phyloP scores from a whole-genome alignment of 2,797 vertebrate species.

The Ptychobarbus kaznakovi region DNA sequence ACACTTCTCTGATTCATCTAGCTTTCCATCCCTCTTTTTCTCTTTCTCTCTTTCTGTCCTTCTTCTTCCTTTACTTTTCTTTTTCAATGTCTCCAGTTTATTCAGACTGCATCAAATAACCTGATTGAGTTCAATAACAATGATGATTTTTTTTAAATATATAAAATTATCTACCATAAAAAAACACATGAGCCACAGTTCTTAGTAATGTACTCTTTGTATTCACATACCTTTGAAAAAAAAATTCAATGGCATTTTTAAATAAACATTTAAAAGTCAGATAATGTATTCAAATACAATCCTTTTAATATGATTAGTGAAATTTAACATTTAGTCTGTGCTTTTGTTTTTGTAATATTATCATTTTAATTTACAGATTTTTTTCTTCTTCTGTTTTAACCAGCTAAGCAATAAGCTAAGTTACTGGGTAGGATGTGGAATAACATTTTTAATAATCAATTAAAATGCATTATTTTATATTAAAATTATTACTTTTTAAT shows the following conservation, averaged over 20 bases:
- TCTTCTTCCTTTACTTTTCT: slow-evolving; percentile 40
- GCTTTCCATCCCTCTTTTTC: slow-evolving; percentile 5
- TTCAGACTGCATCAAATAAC: not conserved
- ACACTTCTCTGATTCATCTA: slow-evolving; percentile 18
- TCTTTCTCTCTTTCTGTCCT: slow-evolving; percentile 49
- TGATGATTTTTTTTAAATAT: not conserved
- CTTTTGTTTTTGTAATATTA: not conserved
- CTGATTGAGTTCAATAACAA: not conserved
- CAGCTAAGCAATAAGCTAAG: not conserved
- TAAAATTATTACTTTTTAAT: not conserved
- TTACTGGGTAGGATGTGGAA: not conserved
- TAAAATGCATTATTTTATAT: not conserved
- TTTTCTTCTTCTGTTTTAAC: not conserved
- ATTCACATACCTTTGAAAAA: not conserved
- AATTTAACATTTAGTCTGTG: not conserved
- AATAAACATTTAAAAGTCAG: not conserved
- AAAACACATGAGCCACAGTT: not conserved
- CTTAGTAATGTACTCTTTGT: not conserved
- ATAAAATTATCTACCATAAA: not conserved
- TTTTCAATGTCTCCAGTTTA: not conserved
- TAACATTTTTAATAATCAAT: not conserved
- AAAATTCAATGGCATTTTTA: not conserved
- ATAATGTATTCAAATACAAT: not conserved
- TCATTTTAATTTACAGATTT: not conserved
- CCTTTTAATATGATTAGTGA: not conserved